These are phyloP conservation scores for Stenurella melanura DNA, from an alignment of 2,888 invertebrate genomes.

Conservation along the genomic window DNA sequence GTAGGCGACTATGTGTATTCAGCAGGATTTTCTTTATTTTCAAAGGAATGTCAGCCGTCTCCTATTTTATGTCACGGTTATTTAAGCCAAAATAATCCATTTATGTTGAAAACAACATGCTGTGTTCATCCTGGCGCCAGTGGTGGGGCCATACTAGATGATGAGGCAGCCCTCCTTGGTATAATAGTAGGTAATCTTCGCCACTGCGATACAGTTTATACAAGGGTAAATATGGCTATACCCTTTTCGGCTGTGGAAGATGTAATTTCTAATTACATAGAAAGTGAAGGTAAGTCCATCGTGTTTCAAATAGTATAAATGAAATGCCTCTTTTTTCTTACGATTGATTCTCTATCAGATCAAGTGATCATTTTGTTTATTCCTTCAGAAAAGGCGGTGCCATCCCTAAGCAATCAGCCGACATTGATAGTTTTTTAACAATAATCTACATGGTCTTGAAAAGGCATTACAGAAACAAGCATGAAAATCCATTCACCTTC, in stretches of 20 bases:
- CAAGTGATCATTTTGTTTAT: no score
- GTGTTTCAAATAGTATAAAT: no score
- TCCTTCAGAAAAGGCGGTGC: no score
- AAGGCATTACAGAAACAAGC: no score
- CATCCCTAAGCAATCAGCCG: no score
- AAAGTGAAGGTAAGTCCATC: slow-evolving; percentile 43
- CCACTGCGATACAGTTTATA: slow-evolving; percentile 74
- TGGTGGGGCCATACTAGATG: slow-evolving; percentile 78
- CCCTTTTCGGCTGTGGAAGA: slow-evolving; percentile 68
- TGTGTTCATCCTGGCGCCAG: slow-evolving; percentile 80
- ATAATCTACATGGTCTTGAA: no score
- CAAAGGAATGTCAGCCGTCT: slow-evolving; percentile 71
- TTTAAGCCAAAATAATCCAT: slow-evolving; percentile 75
- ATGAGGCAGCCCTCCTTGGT: slow-evolving; percentile 74
- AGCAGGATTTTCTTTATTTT: slow-evolving; percentile 78
- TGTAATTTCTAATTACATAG: slow-evolving; percentile 43
- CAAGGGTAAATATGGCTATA: slow-evolving; percentile 79
- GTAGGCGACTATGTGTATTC: slow-evolving; percentile 76
- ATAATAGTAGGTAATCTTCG: slow-evolving; percentile 77
- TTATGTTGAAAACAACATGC: slow-evolving; percentile 79
- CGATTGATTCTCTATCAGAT: no score
- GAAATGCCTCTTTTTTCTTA: no score
- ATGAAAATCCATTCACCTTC: no score
- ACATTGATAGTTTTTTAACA: no score
- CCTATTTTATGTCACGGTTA: slow-evolving; percentile 77